These are phyloP conservation scores for Syrmaticus mikado DNA, from an alignment of 2,113 vertebrate species.

Conservation along the genomic window DNA sequence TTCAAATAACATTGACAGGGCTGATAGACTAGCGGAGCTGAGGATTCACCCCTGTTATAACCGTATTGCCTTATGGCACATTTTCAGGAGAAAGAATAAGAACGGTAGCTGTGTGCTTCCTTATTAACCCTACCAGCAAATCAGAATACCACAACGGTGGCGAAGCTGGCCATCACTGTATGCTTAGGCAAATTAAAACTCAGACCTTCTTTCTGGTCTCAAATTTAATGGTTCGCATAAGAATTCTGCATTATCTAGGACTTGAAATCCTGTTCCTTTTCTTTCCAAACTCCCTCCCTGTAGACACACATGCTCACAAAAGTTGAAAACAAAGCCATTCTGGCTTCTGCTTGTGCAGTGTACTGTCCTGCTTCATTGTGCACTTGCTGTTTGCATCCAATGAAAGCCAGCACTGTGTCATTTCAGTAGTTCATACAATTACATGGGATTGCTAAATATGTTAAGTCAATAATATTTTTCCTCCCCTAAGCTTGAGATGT, in stretches of 20 bases:
- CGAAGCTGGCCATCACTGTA: conserved; percentile 70
- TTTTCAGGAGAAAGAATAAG: conserved; percentile 53
- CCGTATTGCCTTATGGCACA: conserved; percentile 58
- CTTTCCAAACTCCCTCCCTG: background rate
- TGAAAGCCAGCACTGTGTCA: conserved; percentile 25
- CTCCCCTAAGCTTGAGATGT: background rate
- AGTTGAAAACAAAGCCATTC: background rate
- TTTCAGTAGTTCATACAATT: conserved; percentile 54
- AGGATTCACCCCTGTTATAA: conserved; percentile 74
- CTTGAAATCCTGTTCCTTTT: background rate
- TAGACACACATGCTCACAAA: background rate
- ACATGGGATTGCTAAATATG: conserved; percentile 20
- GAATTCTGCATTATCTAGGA: conserved; percentile 41
- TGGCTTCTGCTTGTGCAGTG: conserved; percentile 2
- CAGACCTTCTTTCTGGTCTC: conserved; percentile 65
- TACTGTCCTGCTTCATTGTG: conserved; percentile 41
- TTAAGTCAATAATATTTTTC: conserved; percentile 34
- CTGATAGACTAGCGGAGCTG: conserved; percentile 63
- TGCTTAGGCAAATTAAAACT: conserved; percentile 75
- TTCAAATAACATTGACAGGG: conserved; percentile 72
- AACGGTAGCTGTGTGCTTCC: conserved; percentile 50
- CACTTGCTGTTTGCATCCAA: conserved; percentile 38
- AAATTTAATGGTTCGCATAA: conserved; percentile 31
- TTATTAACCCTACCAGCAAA: conserved; percentile 62
- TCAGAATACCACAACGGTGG: conserved; percentile 61